Base-by-base conservation (phyloP, 2,888 invertebrate species). In the Tuberolachnus salignus region DNA sequence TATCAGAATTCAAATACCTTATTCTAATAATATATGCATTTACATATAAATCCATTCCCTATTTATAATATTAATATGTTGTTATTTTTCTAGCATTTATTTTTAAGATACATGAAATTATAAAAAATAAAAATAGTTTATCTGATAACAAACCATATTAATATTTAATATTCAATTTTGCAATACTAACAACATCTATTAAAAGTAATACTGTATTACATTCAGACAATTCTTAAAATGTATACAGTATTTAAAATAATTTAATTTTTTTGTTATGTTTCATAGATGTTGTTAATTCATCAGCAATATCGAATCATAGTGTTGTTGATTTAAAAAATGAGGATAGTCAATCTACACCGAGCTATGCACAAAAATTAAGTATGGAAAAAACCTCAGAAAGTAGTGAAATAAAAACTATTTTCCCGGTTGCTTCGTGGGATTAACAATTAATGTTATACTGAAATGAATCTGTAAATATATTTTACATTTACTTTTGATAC, bases 341-440 rank as follows among this genome's bases (percentile, higher is more conserved):
- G n/a, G n/a, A 51, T 51, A n/a, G 19, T 34, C 6, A 21, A 53
- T 23, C 0, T 13, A 51, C 67, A 34, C 23, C 19, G 4, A 78
- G 51, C 6, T 74, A 46, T 19, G 55, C 44, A 4, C 26, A 75
- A 49, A 59, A 16, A 6, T 46, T 67, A 21, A 49, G 59, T 46
- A 59, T 44, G 16, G 34, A 23, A 21, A 75, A 64, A 34, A 1
- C 59, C 8, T 1, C 51, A 1, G 74, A 64, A 21, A 44, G 64
- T 0, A 13, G 59, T 23, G 59, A 78, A 59, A 6, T 69, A 14
- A 78, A 78, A 59, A 51, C 34, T 51, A 59, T 69, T 61, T 78
- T 78, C 14, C 78, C 78, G n/a, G 69, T 78, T 13, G 78, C 67
- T 23, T 51, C 67, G 9, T 78, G 78, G 78, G 78, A 78, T 69